Evolutionary conservation across 2,888 invertebrate genomes (phyloP), one percentile per base, ranked within the genome.

Genomic region (Sycophila texana): DNA sequence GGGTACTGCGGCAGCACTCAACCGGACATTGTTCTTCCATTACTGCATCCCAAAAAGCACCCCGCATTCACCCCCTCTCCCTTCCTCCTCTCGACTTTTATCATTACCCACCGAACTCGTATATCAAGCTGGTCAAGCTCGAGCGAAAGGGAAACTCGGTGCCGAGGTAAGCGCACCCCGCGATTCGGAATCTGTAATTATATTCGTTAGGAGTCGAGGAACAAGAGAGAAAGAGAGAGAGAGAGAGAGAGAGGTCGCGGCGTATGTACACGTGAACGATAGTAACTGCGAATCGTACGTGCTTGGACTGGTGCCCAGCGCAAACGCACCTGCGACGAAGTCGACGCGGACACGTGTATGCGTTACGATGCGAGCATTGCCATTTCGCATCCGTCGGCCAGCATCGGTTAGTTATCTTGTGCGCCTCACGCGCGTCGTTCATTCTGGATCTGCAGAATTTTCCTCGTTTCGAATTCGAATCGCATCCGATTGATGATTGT

Each of bases 21-120:
- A 57, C 58, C 74, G 77, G 83, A 86, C 87, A 86, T 84, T 83
- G 84, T 88, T 87, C 79, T 81, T 83, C 85, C 86, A 85, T 87
- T 86, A 86, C 84, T 74, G 75, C 65, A 75, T 63, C 84, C 82
- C 76, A 75, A 82, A 84, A 85, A 82, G 83, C 78, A 82, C 57
- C 14, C 58, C 60, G 22, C 51, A 60, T 77, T 74, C 81, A 47
- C 63, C 67, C 55, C 76, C 80, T 65, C 68, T 73, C 58, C 73
- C 65, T 74, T 78, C 80, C n/a, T n/a, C 75, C 82, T 71, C 47
- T 18, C 18, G 65, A 74, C 73, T 68, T 70, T 77, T 63, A 65
- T 74, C 63, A 74, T 70, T 63, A 58, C 7, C 20, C 26, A 26
- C 51, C n/a, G 61, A 39, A 39, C 39, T 39, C 47, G 55, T 22